Evolutionary conservation across 2,113 vertebrate genomes (phyloP), one percentile per base, ranked within the genome.

Genomic region (Aldabrachelys gigantea): DNA sequence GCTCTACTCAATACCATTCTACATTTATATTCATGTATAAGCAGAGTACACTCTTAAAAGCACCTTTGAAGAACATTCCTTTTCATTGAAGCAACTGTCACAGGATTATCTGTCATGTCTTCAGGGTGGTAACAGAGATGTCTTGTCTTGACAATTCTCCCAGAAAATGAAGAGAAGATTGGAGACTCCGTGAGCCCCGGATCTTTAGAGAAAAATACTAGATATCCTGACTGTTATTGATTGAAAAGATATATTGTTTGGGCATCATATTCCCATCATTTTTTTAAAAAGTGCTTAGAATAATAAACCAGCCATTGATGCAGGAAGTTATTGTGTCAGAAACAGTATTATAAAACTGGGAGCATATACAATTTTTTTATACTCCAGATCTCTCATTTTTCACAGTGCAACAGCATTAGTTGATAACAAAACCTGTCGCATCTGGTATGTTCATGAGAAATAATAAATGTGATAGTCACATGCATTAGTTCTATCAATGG

Each of bases 51-150:
- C 52, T 56, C 13, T 2, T 88, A 94, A 84, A 82, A 22, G 19
- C 79, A 52, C 25, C 29, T 91, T 90, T 88, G 57, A 87, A 72
- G 84, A 87, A 84, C 65, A 24, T 90, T 89, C 50, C 19, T 91
- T 85, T 25, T 80, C 89, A 49, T 21, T 82, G 53, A 19, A 38
- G 82, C 84, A 85, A 79, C 91, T 93, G 57, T 89, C 82, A 95
- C 89, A 83, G 17, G 72, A 13, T 83, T 83, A 53, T 83, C 53
- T 31, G 2, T 54, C 25, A 5, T n/a, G 41, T 25, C 81, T 87
- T 41, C 41, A 80, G 79, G 44, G 10, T 75, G 25, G 19, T 57
- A 91, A 87, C 50, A 38, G 35, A 56, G 81, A 49, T 62, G 88
- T 13, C 54, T 93, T 35, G 54, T 84, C 87, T 83, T 96, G 88